Conservation (phyloP, 2,888 invertebrate genomes). For the Bugulina stolonifera region DNA sequence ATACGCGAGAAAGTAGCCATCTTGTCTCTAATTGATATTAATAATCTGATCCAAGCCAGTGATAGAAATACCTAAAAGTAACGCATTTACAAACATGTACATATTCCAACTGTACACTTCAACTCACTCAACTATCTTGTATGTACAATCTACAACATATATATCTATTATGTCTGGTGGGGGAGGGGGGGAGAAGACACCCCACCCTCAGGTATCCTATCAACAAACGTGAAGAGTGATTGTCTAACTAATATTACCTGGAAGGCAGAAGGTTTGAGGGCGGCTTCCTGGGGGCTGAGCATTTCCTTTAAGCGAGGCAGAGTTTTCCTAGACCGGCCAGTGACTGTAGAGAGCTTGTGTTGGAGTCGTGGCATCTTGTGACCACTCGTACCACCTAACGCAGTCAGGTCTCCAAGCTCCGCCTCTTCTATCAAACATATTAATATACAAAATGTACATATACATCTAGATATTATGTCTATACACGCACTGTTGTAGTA, state of each 20-base stretch:
- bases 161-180: too few relatives aligned
- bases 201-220: too few relatives aligned
- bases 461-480: too few relatives aligned
- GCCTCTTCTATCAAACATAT: background rate
- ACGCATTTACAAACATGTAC: too few relatives aligned
- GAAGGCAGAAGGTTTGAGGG: background rate
- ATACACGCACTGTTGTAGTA: too few relatives aligned
- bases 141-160: too few relatives aligned
- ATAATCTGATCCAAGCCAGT: background rate
- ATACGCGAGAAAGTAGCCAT: slow-evolving; percentile 17
- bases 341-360: background rate
- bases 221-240: too few relatives aligned
- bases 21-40: slow-evolving; percentile 16
- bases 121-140: too few relatives aligned
- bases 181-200: too few relatives aligned
- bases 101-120: too few relatives aligned
- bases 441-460: background rate
- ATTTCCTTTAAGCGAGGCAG: background rate
- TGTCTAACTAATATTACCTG: too few relatives aligned
- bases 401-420: slow-evolving; percentile 6
- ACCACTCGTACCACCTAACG: background rate
- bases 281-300: background rate
- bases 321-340: background rate
- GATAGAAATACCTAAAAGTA: background rate
- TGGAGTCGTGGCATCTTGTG: background rate